Percentiles rank a stretch among this genome's conserved stretches.
phyloP scores from a whole-genome alignment of 2,113 vertebrate species.

The Rhynchopsitta pachyrhyncha region DNA sequence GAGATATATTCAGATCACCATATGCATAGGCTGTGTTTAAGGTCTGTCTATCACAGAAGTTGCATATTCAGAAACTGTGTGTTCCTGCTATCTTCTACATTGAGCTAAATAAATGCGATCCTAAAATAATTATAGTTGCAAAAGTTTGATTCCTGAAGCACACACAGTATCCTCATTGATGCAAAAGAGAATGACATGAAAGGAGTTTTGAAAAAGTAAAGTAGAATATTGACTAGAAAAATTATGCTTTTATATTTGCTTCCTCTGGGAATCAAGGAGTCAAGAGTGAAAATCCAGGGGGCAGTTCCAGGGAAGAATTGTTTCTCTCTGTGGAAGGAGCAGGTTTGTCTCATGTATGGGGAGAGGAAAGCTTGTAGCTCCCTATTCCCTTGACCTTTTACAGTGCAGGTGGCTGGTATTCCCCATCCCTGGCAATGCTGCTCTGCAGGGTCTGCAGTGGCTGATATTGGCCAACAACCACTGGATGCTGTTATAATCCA shows the following conservation, averaged over 20 bases:
- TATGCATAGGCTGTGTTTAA: background rate
- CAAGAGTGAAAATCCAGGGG: background rate
- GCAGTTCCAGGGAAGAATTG: background rate
- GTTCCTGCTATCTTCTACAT: background rate
- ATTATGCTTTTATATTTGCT: background rate
- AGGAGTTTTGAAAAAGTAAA: background rate
- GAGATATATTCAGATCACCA: background rate
- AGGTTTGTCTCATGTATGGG: background rate
- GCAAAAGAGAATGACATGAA: background rate
- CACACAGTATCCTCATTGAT: background rate
- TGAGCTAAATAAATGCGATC: background rate
- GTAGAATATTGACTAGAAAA: background rate
- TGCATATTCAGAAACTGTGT: background rate
- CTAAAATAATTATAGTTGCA: constrained; percentile 1
- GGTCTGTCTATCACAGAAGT: background rate
- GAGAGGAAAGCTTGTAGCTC: background rate
- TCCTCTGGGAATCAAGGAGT: background rate
- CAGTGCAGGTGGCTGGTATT: background rate
- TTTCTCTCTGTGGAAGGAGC: background rate
- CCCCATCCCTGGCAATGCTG: background rate
- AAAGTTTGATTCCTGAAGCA: background rate
- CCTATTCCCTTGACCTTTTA: background rate
- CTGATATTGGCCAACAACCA: background rate
- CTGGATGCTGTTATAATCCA: background rate
- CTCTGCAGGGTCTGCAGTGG: background rate